These are phyloP conservation scores for Scaptodrosophila lebanonensis DNA, from an alignment of 1,140 invertebrate genomes.

Conservation along the genomic window DNA sequence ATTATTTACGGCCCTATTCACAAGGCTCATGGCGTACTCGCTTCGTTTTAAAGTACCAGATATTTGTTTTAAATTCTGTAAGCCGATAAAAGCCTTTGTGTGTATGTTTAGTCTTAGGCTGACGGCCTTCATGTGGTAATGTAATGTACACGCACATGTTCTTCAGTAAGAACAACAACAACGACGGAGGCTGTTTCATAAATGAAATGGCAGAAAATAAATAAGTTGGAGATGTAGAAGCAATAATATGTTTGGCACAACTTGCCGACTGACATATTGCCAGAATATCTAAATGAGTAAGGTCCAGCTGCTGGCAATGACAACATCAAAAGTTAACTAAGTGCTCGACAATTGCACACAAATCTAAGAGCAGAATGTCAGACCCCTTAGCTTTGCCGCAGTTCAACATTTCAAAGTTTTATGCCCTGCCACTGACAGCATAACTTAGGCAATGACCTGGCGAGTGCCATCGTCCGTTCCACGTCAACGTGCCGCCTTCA, in stretches of 20 bases:
- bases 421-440: slow-evolving; percentile 43
- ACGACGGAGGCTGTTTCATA: slow-evolving; percentile 33
- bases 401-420: slow-evolving; percentile 19
- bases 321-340: slow-evolving; percentile 69
- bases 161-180: slow-evolving; percentile 31
- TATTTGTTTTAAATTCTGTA: slow-evolving; percentile 1
- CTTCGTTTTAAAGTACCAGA: slow-evolving; percentile 1
- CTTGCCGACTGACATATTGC: not conserved
- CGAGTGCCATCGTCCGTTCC: too few species aligned
- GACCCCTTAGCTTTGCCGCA: slow-evolving; percentile 19
- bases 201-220: slow-evolving; percentile 40
- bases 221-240: slow-evolving; percentile 28
- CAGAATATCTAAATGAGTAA: slow-evolving; percentile 2
- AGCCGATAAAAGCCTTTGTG: slow-evolving; percentile 30
- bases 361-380: slow-evolving; percentile 19
- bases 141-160: not conserved
- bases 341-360: slow-evolving; percentile 64
- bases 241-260: not conserved
- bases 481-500: too few species aligned
- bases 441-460: too few species aligned
- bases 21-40: slow-evolving; percentile 32
- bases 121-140: not conserved
- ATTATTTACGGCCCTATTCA: not conserved
- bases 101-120: too few species aligned
- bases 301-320: slow-evolving; percentile 38